Percentiles rank a stretch among this genome's conserved stretches.
Evolutionary conservation across 2,888 invertebrate species (phyloP).

Genomic region (Euzetes globulus): DNA sequence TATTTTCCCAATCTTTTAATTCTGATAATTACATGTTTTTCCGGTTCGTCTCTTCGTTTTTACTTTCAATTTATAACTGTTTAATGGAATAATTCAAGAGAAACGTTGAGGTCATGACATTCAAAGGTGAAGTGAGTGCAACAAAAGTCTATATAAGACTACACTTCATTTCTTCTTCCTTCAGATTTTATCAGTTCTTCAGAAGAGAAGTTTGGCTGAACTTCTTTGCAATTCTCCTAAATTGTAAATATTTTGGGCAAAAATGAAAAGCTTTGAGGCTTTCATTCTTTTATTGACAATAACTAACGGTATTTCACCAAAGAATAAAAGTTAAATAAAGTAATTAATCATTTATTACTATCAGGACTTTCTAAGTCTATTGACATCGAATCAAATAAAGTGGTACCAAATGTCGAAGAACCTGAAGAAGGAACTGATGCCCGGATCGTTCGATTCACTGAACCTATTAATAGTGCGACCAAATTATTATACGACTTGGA

Average conservation of each 20-base stretch:
- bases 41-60: constrained; percentile 10
- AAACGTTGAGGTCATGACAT: constrained; percentile 14
- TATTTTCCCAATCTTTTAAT: background rate
- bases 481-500: constrained; percentile 36
- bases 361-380: background rate
- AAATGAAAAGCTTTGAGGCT: background rate
- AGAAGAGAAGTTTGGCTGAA: background rate
- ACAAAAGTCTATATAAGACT: constrained; percentile 7
- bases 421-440: background rate
- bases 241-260: background rate
- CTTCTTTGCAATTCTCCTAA: background rate
- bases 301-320: background rate
- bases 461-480: constrained; percentile 32
- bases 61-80: constrained; percentile 11
- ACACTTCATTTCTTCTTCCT: background rate
- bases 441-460: background rate
- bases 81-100: background rate
- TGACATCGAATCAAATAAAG: background rate
- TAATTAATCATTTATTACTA: too few relatives aligned
- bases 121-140: constrained; percentile 21
- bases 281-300: background rate
- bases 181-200: background rate
- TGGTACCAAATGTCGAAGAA: background rate
- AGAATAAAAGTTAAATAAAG: too few relatives aligned
- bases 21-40: constrained; percentile 15